Evolutionary conservation across 2,113 vertebrate genomes (phyloP).

Genomic region (Tamias sibiricus): DNA sequence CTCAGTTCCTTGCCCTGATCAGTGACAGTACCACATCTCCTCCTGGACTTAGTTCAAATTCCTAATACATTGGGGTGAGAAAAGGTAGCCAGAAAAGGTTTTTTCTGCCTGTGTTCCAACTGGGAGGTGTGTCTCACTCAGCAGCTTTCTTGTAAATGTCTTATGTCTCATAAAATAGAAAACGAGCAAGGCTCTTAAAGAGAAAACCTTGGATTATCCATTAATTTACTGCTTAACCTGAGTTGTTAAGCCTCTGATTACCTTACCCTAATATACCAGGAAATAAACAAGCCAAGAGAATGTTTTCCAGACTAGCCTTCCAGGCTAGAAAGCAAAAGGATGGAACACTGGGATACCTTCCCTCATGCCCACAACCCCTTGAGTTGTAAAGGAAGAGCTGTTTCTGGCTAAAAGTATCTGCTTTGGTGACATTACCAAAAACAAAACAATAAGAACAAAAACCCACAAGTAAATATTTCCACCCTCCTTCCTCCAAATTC

Average conservation of each 20-base stretch:
- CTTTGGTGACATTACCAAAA: not conserved
- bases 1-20: constrained; percentile 11
- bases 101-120: not conserved
- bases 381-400: not conserved
- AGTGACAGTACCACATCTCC: not conserved
- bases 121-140: not conserved
- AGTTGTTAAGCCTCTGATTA: not conserved
- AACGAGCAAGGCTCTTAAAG: not conserved
- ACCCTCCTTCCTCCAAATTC: not conserved
- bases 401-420: not conserved
- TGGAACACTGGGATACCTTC: not conserved
- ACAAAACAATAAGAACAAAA: not conserved
- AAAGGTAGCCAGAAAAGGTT: not conserved
- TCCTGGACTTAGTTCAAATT: constrained; percentile 52
- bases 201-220: not conserved
- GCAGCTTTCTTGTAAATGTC: not conserved
- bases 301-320: not conserved
- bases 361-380: not conserved
- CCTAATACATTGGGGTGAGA: not conserved
- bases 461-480: not conserved
- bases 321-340: not conserved
- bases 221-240: not conserved
- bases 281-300: not conserved
- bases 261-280: constrained; percentile 7
- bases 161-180: not conserved